These are phyloP conservation scores for Agapornis roseicollis DNA, from an alignment of 2,113 vertebrate species.

Conservation along the genomic window DNA sequence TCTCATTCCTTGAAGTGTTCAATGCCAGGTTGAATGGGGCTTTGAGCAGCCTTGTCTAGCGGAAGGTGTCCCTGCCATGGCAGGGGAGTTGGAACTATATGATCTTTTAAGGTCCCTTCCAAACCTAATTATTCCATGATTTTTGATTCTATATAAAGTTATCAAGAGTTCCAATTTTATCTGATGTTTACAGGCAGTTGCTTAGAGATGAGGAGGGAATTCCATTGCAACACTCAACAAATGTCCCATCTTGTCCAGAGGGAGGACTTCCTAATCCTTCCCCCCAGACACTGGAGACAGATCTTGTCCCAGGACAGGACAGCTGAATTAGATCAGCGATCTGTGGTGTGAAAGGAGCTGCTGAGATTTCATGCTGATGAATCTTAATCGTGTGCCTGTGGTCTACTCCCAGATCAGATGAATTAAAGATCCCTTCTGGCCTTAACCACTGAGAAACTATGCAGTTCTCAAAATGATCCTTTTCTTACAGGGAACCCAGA, in stretches of 20 bases:
- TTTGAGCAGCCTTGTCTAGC: background rate
- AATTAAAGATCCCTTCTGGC: background rate
- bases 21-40: background rate
- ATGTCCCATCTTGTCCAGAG: background rate
- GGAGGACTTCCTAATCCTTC: background rate
- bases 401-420: background rate
- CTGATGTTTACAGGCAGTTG: background rate
- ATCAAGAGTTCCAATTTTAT: background rate
- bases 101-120: background rate
- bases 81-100: background rate
- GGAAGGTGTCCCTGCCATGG: background rate
- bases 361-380: background rate
- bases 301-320: background rate
- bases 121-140: background rate
- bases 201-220: background rate
- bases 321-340: background rate
- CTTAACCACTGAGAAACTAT: background rate
- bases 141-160: background rate
- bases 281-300: background rate
- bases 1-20: background rate
- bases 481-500: background rate
- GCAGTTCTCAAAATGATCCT: background rate
- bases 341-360: background rate
- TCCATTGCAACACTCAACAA: background rate
- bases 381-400: fast-evolving